Conservation (phyloP, 1,140 invertebrate species). For the Dendroctonus valens region DNA sequence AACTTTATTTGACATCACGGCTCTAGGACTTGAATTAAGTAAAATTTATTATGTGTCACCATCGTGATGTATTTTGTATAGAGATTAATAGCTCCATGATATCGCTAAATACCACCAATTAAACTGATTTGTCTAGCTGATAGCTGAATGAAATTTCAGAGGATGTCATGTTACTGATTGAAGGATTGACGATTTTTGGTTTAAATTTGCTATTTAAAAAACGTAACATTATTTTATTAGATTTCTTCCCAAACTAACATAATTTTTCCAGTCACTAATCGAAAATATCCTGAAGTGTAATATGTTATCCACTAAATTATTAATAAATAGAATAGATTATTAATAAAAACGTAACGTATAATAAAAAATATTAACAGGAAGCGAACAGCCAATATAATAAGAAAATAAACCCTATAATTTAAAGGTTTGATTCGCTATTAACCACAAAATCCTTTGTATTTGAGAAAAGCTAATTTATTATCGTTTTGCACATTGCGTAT, state of each 20-base stretch:
- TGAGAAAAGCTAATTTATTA: constrained; percentile 2
- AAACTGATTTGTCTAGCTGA: constrained; percentile 22
- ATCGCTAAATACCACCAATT: constrained; percentile 26
- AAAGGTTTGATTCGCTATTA: constrained; percentile 5
- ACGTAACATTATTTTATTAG: too few relatives aligned
- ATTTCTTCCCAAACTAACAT: too few relatives aligned
- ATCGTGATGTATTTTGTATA: constrained; percentile 33
- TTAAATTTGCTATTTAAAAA: too few relatives aligned
- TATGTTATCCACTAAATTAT: too few relatives aligned
- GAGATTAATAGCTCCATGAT: constrained; percentile 31
- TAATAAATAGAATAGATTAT: too few relatives aligned
- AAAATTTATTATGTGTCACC: constrained; percentile 34
- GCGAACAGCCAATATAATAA: neutral
- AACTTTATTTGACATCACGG: constrained; percentile 30
- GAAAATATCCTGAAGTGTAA: too few relatives aligned
- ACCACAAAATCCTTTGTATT: neutral
- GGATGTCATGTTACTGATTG: too few relatives aligned
- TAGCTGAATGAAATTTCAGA: too few relatives aligned
- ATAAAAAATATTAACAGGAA: too few relatives aligned
- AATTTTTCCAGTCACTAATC: too few relatives aligned
- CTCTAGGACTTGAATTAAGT: constrained; percentile 29
- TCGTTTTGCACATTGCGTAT: constrained; percentile 6
- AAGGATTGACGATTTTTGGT: too few relatives aligned
- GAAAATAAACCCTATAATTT: constrained; percentile 1
- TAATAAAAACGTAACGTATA: too few relatives aligned